Percentiles rank a stretch among this genome's conserved stretches.
phyloP scores from a whole-genome alignment of 2,113 vertebrate species.

The Pedetes capensis region DNA sequence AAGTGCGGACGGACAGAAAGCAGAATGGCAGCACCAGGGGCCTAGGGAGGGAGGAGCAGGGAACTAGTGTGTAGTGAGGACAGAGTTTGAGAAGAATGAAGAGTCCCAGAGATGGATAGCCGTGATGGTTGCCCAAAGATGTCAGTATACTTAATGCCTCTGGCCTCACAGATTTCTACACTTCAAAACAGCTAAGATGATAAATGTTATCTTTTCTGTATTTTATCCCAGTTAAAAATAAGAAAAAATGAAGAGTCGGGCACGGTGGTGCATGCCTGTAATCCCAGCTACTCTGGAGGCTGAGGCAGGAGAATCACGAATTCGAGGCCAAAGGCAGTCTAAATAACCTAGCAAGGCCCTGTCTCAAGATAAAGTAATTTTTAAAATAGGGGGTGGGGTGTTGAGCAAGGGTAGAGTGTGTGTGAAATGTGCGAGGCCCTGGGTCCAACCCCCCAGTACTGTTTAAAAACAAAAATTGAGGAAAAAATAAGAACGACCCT shows the following conservation, averaged over 20 bases:
- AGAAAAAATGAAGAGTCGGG: too few species aligned
- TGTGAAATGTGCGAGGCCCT: too few species aligned
- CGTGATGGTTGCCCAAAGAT: too few species aligned
- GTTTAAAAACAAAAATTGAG: neutral
- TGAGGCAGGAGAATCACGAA: too few species aligned
- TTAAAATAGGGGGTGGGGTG: too few species aligned
- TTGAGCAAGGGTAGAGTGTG: too few species aligned
- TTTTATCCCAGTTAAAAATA: neutral
- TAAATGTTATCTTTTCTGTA: neutral
- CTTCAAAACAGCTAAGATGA: neutral
- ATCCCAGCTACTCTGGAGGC: too few species aligned
- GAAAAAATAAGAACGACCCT: neutral
- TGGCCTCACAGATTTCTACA: neutral
- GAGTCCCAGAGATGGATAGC: neutral
- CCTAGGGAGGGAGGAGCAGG: neutral
- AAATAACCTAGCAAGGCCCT: too few species aligned
- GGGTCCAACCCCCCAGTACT: too few species aligned
- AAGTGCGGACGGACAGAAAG: neutral
- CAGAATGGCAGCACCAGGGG: neutral
- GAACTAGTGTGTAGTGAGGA: neutral
- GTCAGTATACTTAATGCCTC: neutral
- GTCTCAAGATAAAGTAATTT: too few species aligned
- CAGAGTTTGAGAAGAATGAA: neutral
- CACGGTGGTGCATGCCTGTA: too few species aligned
- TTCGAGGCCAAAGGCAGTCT: too few species aligned